Conservation (phyloP, 2,797 vertebrate genomes). For the Apogon talboti region DNA sequence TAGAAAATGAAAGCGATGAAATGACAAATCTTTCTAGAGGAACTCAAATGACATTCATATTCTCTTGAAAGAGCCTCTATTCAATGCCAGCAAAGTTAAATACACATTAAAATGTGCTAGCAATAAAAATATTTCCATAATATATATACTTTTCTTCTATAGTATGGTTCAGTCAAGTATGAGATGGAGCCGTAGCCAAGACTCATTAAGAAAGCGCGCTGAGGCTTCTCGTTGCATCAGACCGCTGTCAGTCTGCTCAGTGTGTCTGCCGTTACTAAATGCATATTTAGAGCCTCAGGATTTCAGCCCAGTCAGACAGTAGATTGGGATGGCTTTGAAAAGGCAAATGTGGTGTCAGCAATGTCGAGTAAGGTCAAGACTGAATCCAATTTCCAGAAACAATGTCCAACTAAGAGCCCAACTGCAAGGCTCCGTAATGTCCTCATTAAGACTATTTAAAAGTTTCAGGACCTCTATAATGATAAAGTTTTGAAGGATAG, state of each 20-base stretch:
- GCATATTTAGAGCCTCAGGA: conserved; percentile 14
- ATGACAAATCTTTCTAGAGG: conserved; percentile 15
- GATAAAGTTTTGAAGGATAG: no score
- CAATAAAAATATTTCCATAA: conserved; percentile 1
- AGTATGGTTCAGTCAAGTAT: conserved; percentile 16
- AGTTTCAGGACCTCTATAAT: not conserved
- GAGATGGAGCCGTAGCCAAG: conserved; percentile 3
- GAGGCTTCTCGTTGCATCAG: conserved; percentile 23
- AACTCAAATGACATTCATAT: conserved; percentile 12
- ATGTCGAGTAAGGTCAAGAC: not conserved
- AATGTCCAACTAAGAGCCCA: conserved; percentile 8
- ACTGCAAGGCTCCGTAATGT: not conserved
- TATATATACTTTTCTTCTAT: not conserved
- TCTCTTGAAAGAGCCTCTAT: not conserved
- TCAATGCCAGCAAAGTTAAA: not conserved
- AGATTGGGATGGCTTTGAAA: conserved; percentile 27
- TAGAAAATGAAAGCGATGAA: conserved; percentile 27
- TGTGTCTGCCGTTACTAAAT: not conserved
- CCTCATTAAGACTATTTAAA: not conserved
- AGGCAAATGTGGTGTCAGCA: not conserved
- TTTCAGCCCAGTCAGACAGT: not conserved
- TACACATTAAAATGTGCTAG: not conserved
- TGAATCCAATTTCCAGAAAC: conserved; percentile 17
- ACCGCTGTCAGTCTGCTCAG: conserved; percentile 4
- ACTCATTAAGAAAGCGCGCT: conserved; percentile 28